Conservation (phyloP, 2,888 invertebrate genomes). For the Xanthia icteritia region DNA sequence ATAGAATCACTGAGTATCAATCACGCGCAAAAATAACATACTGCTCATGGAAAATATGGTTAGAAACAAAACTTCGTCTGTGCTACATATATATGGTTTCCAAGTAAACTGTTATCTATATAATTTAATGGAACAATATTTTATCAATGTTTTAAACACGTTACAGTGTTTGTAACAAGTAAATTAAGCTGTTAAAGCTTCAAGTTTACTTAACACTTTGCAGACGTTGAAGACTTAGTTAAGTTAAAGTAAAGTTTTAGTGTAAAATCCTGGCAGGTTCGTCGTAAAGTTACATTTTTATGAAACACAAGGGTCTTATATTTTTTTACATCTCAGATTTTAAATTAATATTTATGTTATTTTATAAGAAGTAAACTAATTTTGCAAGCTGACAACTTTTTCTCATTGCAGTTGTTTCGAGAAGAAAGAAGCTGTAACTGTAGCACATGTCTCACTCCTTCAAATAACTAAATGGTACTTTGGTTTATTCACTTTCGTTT, state of each 20-base stretch:
- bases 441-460: neutral
- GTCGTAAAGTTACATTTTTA: conserved; percentile 34
- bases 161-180: conserved; percentile 27
- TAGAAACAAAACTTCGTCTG: neutral
- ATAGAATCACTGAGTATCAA: too few relatives aligned
- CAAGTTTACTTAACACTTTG: conserved; percentile 42
- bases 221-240: conserved; percentile 41
- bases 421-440: neutral
- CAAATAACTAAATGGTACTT: neutral
- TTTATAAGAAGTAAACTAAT: conserved; percentile 20
- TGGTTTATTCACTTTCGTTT: neutral
- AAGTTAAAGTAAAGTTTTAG: conserved; percentile 35
- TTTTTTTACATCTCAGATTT: conserved; percentile 1
- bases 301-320: conserved; percentile 2
- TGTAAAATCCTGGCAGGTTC: conserved; percentile 19
- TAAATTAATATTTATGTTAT: conserved; percentile 24
- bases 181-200: conserved; percentile 44
- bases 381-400: neutral
- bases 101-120: neutral
- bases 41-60: neutral
- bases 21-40: neutral
- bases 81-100: neutral
- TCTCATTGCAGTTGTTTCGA: conserved; percentile 10
- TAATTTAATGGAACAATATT: conserved; percentile 14
- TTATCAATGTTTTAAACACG: conserved; percentile 16